Base-by-base conservation (phyloP, 2,113 vertebrate species). In the Dromas ardeola region DNA sequence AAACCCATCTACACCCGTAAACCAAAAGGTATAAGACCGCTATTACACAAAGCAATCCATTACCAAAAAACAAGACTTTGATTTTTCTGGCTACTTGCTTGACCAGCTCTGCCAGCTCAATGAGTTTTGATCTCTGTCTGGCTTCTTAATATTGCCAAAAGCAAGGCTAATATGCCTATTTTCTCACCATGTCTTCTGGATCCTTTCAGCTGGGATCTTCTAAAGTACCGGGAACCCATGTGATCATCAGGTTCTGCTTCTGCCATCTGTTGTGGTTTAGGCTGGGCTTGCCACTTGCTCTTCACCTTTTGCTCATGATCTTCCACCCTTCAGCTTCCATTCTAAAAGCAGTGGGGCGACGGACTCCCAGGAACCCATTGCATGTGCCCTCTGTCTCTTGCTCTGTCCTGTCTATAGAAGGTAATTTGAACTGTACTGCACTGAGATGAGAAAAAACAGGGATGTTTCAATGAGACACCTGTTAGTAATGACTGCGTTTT, bases 131-230 rank as follows among this genome's bases (percentile, higher is more conserved):
- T 52, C 50, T 69, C 49, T n/a, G 3, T 55, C 52, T 78, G 63
- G 32, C 17, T 71, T 81, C 47, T 79, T 58, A 74, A 62, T 27
- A 22, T 27, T n/a, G 62, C 23, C 38, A 82, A 76, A 79, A 92
- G 25, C 0, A 0, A 42, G 38, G 42, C 8, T 77, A n/a, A 17
- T 23, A 38, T 17, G 15, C 17, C 27, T 61, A 9, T 56, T 94
- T 80, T 81, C 17, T 67, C 22, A 34, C 15, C 7, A 8, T 5
- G 6, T 58, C 23, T 63, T 83, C 55, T 61, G 47, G 38, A 63
- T 30, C 25, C 19, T 70, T 63, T 38, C 74, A 53, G 30, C 3
- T 56, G 15, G 9, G 17, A 26, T 56, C 32, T 90, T 73, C 62
- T 70, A 32, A 80, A 62, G 13, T 13, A 56, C 0, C 40, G 12